Evolutionary conservation across 2,888 invertebrate species (phyloP).

Genomic region (Noctuana brunneofusca): DNA sequence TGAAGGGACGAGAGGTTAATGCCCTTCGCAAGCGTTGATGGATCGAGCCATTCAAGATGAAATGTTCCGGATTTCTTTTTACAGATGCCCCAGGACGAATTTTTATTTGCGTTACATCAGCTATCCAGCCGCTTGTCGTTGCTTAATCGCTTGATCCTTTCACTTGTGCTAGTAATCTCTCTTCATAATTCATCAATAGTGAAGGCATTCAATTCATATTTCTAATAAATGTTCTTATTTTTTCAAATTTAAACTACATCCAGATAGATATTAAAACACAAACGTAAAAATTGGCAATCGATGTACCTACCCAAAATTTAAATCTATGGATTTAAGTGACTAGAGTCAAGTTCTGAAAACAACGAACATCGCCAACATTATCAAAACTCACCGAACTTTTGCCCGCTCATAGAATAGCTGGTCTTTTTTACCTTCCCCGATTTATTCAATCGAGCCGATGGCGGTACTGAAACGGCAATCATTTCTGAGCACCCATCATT

Average conservation of each 20-base stretch:
- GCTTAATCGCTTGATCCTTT: background rate
- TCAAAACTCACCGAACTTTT: constrained; percentile 19
- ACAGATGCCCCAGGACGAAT: constrained; percentile 4
- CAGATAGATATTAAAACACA: too few species aligned
- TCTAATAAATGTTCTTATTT: background rate
- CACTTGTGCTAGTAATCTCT: too few species aligned
- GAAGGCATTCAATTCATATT: background rate
- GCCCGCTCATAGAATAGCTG: constrained; percentile 11
- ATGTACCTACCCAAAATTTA: background rate
- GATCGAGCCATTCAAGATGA: constrained; percentile 70
- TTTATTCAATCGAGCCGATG: constrained; percentile 48
- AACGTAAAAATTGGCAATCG: too few species aligned
- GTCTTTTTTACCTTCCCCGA: constrained; percentile 43
- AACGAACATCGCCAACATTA: constrained; percentile 10
- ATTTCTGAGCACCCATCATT: constrained; percentile 60
- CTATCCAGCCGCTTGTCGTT: constrained; percentile 2
- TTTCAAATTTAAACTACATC: too few species aligned
- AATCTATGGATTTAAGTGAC: too few species aligned
- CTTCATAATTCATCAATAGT: too few species aligned
- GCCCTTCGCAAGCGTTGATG: constrained; percentile 69
- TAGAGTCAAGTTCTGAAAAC: background rate
- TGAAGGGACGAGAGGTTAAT: constrained; percentile 76
- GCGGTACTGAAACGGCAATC: constrained; percentile 53
- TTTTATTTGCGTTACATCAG: constrained; percentile 39
- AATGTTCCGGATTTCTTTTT: constrained; percentile 58